A percentile compares a stretch with the other conserved stretches of the same genome.
Evolutionary conservation across 2,888 invertebrate species (phyloP).

Genomic region (Allygus modestus): DNA sequence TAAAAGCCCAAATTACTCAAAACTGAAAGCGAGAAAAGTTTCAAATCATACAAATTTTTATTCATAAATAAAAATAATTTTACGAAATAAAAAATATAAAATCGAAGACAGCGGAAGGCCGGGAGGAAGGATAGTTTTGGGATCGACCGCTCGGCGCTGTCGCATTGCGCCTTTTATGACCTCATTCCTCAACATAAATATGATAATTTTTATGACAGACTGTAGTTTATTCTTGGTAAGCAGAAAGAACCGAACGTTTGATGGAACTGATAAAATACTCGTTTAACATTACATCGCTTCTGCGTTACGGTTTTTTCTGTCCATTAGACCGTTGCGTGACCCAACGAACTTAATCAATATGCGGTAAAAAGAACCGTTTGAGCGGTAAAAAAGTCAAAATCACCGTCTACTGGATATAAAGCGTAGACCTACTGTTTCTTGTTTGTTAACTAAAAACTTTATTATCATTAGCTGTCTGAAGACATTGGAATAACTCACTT

Average conservation of each 20-base stretch:
- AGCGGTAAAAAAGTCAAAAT: neutral
- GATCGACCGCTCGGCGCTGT: conserved; percentile 15
- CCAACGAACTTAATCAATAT: neutral
- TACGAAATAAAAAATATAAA: neutral
- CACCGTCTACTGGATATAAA: too few relatives aligned
- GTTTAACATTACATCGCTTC: conserved; percentile 27
- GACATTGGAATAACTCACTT: too few relatives aligned
- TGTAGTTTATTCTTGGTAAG: conserved; percentile 17
- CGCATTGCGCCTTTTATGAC: neutral
- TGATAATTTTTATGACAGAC: conserved; percentile 38
- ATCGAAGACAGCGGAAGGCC: neutral
- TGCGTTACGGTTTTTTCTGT: neutral
- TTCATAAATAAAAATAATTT: neutral
- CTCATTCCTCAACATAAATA: conserved; percentile 29
- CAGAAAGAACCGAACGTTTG: conserved; percentile 36
- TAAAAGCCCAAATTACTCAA: too few relatives aligned
- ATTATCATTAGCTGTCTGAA: too few relatives aligned
- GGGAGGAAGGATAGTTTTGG: neutral
- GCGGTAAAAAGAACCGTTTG: neutral
- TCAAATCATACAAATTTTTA: too few relatives aligned
- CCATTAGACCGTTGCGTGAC: conserved; percentile 23
- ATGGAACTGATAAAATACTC: conserved; percentile 27
- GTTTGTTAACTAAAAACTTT: too few relatives aligned
- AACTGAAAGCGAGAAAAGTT: too few relatives aligned
- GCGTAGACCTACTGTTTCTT: too few relatives aligned